These are phyloP conservation scores for Oxyscelio sp. DNA, from an alignment of 2,888 invertebrate genomes.

Conservation along the genomic window DNA sequence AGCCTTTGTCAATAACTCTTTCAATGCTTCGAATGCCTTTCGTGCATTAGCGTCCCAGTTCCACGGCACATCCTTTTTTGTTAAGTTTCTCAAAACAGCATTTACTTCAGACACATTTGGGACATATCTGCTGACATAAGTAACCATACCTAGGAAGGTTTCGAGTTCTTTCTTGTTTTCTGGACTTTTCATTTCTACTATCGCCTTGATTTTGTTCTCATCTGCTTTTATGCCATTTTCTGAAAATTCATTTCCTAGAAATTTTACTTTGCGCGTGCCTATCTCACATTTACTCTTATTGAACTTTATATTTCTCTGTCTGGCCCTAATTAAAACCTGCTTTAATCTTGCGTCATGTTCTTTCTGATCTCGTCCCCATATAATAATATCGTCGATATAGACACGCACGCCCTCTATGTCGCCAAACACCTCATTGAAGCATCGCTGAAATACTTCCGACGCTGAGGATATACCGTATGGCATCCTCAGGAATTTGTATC, in stretches of 20 bases:
- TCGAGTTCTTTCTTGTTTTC: no score
- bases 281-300: constrained; percentile 55
- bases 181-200: constrained; percentile 51
- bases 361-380: constrained; percentile 54
- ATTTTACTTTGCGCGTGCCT: constrained; percentile 41
- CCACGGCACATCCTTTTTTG: neutral
- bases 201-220: constrained; percentile 67
- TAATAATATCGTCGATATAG: constrained; percentile 80
- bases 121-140: no score
- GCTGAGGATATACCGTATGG: no score
- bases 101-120: neutral
- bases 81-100: constrained; percentile 5
- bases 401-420: constrained; percentile 75
- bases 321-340: constrained; percentile 49
- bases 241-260: constrained; percentile 58
- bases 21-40: neutral
- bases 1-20: neutral
- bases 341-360: constrained; percentile 76
- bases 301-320: constrained; percentile 45
- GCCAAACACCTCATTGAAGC: no score
- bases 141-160: no score
- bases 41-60: neutral
- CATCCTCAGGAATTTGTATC: no score
- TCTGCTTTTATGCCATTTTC: constrained; percentile 64
- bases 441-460: no score